Evolutionary conservation across 2,113 vertebrate species (phyloP).

Genomic region (Charina bottae): DNA sequence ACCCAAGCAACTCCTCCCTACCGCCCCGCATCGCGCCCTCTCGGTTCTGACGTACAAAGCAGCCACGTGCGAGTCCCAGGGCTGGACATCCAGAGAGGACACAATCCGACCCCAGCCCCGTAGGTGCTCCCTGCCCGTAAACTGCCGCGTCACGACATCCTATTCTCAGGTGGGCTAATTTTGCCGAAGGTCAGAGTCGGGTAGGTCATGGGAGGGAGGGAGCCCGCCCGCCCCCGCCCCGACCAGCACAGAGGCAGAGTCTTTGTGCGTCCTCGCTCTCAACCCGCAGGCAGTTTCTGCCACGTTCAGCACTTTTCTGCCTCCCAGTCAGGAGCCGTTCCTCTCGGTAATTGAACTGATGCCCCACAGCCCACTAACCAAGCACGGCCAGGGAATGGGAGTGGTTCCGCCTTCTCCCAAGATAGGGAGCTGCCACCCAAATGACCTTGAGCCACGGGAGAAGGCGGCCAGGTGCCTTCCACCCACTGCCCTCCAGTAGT

Average conservation of each 20-base stretch:
- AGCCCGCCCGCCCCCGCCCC: fast-evolving
- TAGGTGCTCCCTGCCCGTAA: neutral
- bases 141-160: neutral
- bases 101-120: neutral
- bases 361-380: slow-evolving; percentile 47
- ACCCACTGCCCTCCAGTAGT: slow-evolving; percentile 19
- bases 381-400: neutral
- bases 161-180: neutral
- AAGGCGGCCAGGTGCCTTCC: slow-evolving; percentile 7
- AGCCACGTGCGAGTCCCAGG: neutral
- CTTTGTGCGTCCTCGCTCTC: slow-evolving; percentile 9
- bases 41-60: neutral
- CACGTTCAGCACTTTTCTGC: slow-evolving; percentile 67
- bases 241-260: neutral
- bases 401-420: neutral
- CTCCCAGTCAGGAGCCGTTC: slow-evolving; percentile 45
- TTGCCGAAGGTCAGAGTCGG: neutral
- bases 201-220: neutral
- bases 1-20: neutral
- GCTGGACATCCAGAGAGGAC: neutral
- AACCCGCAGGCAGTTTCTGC: slow-evolving; percentile 56
- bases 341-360: slow-evolving; percentile 53
- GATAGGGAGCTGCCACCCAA: neutral
- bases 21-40: neutral
- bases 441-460: neutral